Evolutionary conservation across 2,888 invertebrate genomes (phyloP), one percentile per base, ranked within the genome.

Genomic region (Phengaris alcon): DNA sequence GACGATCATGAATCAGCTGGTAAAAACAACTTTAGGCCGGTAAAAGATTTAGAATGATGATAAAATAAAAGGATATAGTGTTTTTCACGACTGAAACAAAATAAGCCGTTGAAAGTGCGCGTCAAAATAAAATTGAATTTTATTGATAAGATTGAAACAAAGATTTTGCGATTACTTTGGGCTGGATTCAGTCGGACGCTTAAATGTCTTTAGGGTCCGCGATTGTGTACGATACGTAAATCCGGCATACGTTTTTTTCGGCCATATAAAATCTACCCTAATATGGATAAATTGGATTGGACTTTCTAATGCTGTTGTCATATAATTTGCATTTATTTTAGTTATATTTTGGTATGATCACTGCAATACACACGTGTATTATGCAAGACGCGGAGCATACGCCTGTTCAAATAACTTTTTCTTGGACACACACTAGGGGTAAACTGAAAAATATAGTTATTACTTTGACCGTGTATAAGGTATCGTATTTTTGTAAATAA

Each of bases 181-280:
- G 87, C 81, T 79, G 88, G 87, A 85, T 89, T 89, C 86, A 83
- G 85, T 81, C 84, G 82, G 87, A 87, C 86, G 86, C 88, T 87
- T 88, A 88, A 88, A 87, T 87, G 87, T 89, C 89, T 90, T 22
- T 89, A 88, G 84, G 81, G 85, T 83, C 84, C 82, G 83, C 86
- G 88, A 90, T 90, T 88, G 88, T 86, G 86, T 88, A 83, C 82
- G 90, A 90, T 90, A 89, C 84, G 87, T 85, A 87, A 88, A 89
- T 86, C 88, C 86, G 79, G 80, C 82, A 82, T 86, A 85, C 82
- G 84, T 77, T 76, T n/a, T n/a, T n/a, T 85, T 80, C 78, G 78
- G 82, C 82, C 81, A 82, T 85, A 88, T 87, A 85, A 22, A 84
- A 87, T 85, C 82, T 82, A 81, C 76, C 81, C 81, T 85, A n/a